Evolutionary conservation across 2,113 vertebrate species (phyloP), one percentile per base, ranked within the genome.

Genomic region (Channa argus): DNA sequence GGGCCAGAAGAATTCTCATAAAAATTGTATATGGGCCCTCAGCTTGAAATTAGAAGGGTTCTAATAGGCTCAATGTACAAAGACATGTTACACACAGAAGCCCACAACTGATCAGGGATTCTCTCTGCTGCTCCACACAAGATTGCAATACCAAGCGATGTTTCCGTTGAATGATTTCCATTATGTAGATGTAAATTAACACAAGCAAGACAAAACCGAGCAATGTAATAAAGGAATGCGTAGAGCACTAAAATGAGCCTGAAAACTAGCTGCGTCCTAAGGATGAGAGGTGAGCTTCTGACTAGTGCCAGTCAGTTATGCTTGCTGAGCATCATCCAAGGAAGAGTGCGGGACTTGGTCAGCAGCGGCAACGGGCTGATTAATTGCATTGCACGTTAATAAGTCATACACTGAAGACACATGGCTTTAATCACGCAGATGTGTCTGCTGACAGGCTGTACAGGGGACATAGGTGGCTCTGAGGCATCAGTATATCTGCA

Each of bases 321-420:
- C 51, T 59, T 81, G 75, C 74, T 72, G 86, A 80, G 83, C 86
- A 84, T 90, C 89, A 86, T 63, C 87, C 79, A 89, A 75, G 61
- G 52, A 59, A 52, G 80, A 82, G 53, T 74, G 65, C 80, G 81
- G 76, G 72, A 79, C 44, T 87, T 79, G 83, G 72, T 85, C 84
- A 88, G 82, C 87, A 85, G 83, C 80, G 87, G 90, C 88, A 92
- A 79, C 47, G 38, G 45, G 38, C 24, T 63, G 77, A 64, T 79
- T 93, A 93, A 93, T 93, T 93, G 86, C 84, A 84, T 69, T 85
- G 77, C 87, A 85, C 88, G 91, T 86, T 86, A 88, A 93, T 91
- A 92, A 91, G 91, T 94, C 82, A 86, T 82, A 90, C 62, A 60
- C 64, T 79, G 85, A 86, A 83, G 82, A 81, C 74, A 67, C 61